Base-by-base conservation (phyloP, 2,888 invertebrate genomes). In the Chrysolina americana region DNA sequence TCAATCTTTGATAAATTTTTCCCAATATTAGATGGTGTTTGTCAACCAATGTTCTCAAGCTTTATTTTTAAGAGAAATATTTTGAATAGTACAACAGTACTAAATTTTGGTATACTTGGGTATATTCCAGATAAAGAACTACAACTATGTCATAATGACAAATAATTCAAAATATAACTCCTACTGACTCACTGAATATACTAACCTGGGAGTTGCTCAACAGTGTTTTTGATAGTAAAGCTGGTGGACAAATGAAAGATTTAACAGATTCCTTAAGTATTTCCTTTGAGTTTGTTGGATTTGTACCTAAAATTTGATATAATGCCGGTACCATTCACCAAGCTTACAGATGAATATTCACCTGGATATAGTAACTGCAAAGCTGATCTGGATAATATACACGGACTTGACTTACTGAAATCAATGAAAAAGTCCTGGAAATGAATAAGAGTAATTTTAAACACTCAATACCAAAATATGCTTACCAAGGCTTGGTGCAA, bases 311-410 rank as follows among this genome's bases (percentile, higher is more conserved):
- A 73, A 78, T 48, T 65, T 41, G 9, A 70, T 59, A 41, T 15
- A 41, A 21, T 21, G 15, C 64, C 6, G 41, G 23, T 17, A 13
- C 47, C 41, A 63, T 47, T 2, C 53, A 63, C 15, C 10, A 62
- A 44, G 21, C 28, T 50, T 19, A 6, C 9, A 13, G 17, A 68
- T 41, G 19, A 59, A 10, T 36, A 17, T 79, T 87, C 85, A 70
- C 90, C 90, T 74, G 94, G 90, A 87, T 96, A 96, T 41, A 96
- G 89, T 76, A 95, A 90, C 87, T 97, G 98, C 5, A 98, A 89
- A 50, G 97, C 93, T 63, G 98, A 97, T 70, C 98, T 92, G 0
- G 98, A 97, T 10, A 98, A 90, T 74, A 98, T 96, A 88, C 98
- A 98, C 1, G 98, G 96, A 0, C 92, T 92, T 76, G 92, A 92